phyloP scores from a whole-genome alignment of 2,113 vertebrate genomes.

The Heterocephalus glaber region DNA sequence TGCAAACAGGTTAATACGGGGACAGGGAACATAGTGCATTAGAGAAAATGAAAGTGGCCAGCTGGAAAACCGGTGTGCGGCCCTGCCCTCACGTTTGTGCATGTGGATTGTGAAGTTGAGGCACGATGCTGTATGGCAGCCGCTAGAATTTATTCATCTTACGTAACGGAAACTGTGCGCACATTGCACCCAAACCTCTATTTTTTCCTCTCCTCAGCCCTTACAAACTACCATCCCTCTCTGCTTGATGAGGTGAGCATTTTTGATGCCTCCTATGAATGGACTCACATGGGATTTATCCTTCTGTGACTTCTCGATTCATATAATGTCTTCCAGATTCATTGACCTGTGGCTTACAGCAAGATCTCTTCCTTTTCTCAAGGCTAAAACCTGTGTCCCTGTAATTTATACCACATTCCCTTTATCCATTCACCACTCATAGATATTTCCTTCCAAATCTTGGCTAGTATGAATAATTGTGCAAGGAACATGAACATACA shows the following conservation, averaged over 20 bases:
- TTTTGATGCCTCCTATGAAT: too few relatives aligned
- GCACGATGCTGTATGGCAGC: not conserved
- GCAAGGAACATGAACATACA: not conserved
- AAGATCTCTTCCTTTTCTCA: not conserved
- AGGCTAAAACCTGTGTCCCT: not conserved
- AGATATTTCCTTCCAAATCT: not conserved
- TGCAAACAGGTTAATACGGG: not conserved
- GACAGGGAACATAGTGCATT: not conserved
- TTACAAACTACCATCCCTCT: not conserved
- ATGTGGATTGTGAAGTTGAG: not conserved
- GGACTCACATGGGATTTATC: not conserved
- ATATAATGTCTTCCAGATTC: not conserved
- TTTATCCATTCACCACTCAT: not conserved
- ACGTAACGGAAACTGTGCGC: not conserved
- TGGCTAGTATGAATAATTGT: not conserved
- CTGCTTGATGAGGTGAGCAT: not conserved
- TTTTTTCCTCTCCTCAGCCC: not conserved
- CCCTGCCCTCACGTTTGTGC: too few relatives aligned
- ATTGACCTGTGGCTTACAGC: not conserved
- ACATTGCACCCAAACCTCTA: not conserved
- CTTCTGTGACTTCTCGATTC: not conserved
- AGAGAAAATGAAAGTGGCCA: not conserved
- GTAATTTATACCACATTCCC: not conserved
- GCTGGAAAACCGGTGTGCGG: not conserved
- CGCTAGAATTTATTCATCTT: not conserved